Percentiles rank a stretch among this genome's conserved stretches.
Conservation (phyloP, 1,140 invertebrate genomes). For the Drosophila ohnishii region DNA sequence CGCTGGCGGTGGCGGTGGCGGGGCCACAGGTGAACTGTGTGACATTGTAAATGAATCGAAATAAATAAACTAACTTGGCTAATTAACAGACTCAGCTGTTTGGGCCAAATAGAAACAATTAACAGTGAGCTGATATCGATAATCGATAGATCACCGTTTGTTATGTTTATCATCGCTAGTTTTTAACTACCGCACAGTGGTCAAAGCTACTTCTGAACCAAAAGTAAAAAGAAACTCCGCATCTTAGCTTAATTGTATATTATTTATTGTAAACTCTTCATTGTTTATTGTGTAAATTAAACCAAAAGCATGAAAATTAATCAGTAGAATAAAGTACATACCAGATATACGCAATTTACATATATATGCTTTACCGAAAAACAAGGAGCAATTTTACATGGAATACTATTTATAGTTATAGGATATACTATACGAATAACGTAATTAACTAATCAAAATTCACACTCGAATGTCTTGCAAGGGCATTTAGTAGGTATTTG, state of each 20-base stretch:
- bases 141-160: neutral
- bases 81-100: constrained; percentile 25
- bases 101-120: constrained; percentile 2
- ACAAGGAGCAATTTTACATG: constrained; percentile 50
- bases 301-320: constrained; percentile 51
- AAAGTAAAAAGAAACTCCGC: neutral
- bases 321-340: constrained; percentile 45
- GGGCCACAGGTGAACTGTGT: constrained; percentile 13
- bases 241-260: constrained; percentile 22
- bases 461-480: constrained; percentile 33
- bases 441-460: constrained; percentile 47
- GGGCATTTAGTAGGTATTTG: constrained; percentile 13
- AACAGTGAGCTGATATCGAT: constrained; percentile 14
- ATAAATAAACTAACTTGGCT: constrained; percentile 1
- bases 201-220: neutral
- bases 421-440: constrained; percentile 41
- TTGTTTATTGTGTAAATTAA: constrained; percentile 67
- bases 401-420: constrained; percentile 53
- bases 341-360: constrained; percentile 37
- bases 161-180: neutral
- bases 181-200: neutral
- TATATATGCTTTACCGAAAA: constrained; percentile 39
- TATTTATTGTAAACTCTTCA: constrained; percentile 47
- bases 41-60: constrained; percentile 24
- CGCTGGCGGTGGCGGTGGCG: constrained; percentile 39